Percentiles rank a stretch among this genome's conserved stretches.
phyloP scores from a whole-genome alignment of 2,888 invertebrate genomes.

The Pteria penguin region DNA sequence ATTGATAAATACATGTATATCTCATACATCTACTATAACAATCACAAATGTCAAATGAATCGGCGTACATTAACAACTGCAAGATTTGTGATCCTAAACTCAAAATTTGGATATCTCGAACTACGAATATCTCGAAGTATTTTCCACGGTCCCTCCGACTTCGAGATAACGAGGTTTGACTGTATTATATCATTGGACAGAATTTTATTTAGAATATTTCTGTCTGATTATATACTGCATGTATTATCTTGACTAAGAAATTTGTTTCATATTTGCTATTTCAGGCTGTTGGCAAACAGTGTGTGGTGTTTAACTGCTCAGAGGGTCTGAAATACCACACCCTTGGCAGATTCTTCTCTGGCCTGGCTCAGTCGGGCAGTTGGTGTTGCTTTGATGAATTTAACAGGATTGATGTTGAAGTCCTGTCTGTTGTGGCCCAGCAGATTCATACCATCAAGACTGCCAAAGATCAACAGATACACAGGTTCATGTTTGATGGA shows the following conservation, averaged over 20 bases:
- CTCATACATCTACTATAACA: too few relatives aligned
- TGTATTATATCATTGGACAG: too few relatives aligned
- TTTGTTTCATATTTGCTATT: constrained; percentile 30
- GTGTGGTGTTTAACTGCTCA: constrained; percentile 80
- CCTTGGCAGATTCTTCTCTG: constrained; percentile 80
- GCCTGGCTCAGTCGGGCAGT: constrained; percentile 79
- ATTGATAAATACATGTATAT: too few relatives aligned
- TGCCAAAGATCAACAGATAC: constrained; percentile 76
- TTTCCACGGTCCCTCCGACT: too few relatives aligned
- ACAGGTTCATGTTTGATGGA: constrained; percentile 79
- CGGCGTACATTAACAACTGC: too few relatives aligned
- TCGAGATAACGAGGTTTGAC: too few relatives aligned
- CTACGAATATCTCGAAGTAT: too few relatives aligned
- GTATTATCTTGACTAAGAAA: not conserved
- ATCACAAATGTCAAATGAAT: too few relatives aligned
- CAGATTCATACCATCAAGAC: constrained; percentile 80
- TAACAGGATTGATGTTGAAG: constrained; percentile 80
- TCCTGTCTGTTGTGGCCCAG: constrained; percentile 79
- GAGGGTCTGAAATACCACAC: constrained; percentile 80
- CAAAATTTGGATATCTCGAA: too few relatives aligned
- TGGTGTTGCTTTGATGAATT: constrained; percentile 81
- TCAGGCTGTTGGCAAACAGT: constrained; percentile 79
- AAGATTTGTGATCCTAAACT: too few relatives aligned
- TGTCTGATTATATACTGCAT: not conserved
- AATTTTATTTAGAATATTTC: too few relatives aligned